Conservation (phyloP, 2,113 vertebrate genomes). For the Melospiza melodia region DNA sequence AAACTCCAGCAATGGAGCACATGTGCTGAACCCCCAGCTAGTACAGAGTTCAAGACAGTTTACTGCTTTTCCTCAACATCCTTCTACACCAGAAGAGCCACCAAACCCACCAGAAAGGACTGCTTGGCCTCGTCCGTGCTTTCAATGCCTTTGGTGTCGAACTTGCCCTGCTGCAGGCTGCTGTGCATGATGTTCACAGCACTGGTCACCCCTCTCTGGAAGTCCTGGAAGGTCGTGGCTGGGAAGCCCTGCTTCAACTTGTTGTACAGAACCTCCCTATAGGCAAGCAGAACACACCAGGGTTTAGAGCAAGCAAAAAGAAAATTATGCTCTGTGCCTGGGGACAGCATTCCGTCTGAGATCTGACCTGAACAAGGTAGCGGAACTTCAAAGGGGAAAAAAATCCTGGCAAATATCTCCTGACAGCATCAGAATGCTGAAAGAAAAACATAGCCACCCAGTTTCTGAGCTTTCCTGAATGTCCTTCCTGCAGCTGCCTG, state of each 20-base stretch:
- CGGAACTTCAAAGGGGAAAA: not conserved
- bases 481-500: not conserved
- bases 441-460: not conserved
- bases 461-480: not conserved
- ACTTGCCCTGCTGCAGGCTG: slow-evolving; percentile 97
- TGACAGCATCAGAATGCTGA: not conserved
- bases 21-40: not conserved
- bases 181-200: slow-evolving; percentile 97
- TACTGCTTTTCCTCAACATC: not conserved
- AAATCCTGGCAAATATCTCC: not conserved
- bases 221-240: slow-evolving; percentile 92
- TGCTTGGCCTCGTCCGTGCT: slow-evolving; percentile 92
- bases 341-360: not conserved
- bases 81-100: not conserved
- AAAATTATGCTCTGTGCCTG: not conserved
- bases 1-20: not conserved
- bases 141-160: slow-evolving; percentile 95
- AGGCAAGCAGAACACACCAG: not conserved
- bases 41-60: not conserved
- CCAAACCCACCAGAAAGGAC: slow-evolving; percentile 88
- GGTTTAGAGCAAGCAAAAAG: not conserved
- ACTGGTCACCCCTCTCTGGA: slow-evolving; percentile 97
- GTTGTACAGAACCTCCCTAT: slow-evolving; percentile 90
- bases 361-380: not conserved
- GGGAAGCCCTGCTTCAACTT: slow-evolving; percentile 94